Base-by-base conservation (phyloP, 2,113 vertebrate genomes). In the Meriones unguiculatus region DNA sequence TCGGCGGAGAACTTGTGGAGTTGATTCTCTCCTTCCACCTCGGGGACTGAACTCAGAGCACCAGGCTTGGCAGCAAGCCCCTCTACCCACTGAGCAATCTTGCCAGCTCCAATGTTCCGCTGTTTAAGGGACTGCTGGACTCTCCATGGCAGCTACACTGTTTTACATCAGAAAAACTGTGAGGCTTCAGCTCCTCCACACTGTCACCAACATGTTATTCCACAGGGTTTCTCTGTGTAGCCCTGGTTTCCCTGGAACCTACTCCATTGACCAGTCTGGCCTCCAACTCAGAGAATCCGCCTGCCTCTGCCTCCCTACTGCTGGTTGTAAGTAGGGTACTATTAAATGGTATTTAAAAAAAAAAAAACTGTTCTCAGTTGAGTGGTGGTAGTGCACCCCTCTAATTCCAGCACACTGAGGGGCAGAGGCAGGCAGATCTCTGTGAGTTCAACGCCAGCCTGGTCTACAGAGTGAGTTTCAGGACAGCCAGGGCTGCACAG, bases 71-170 rank as follows among this genome's bases (percentile, higher is more conserved):
- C 14, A 10, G 62, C 25, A 46, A 5, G 38, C 38, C 9, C 38
- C 64, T 65, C 11, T 65, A 62, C 59, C n/a, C n/a, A 10, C 6
- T 13, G 35, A 62, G 14, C 14, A 6, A 62, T 62, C 54, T 62
- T 25, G 22, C 52, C 18, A 24, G 32, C 32, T 7, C 6, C 0
- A 38, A 1, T 2, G 1, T 28, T 46, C 10, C 17, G 25, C 54
- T 80, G 52, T 30, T 10, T 50, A 2, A 24, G 12, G 54, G 73
- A 0, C 80, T 8, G 6, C 65, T 8, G 14, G 70, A 38, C 8
- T 75, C 7, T 52, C 24, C 54, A 32, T 15, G 13, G n/a, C 1
- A 38, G 22, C 32, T 62, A 30, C 8, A 38, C 38, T 32, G 12
- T 64, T 52, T 89, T 41, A 69, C 14, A 64, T 35, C 70, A 72